Evolutionary conservation across 2,888 invertebrate genomes (phyloP).

Genomic region (Cheilosia impressa): DNA sequence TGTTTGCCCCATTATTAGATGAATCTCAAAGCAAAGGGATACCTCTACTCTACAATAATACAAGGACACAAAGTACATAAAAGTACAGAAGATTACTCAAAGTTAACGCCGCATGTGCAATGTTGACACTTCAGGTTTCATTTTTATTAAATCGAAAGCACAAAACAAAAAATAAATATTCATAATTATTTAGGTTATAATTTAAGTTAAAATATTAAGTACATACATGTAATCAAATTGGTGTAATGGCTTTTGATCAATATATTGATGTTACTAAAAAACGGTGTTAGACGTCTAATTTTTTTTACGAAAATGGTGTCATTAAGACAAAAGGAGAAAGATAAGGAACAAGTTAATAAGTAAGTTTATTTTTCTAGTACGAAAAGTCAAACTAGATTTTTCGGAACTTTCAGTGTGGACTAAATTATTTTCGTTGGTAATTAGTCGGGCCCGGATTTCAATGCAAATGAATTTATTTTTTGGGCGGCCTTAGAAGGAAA

Average conservation of each 20-base stretch:
- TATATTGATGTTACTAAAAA: constrained; percentile 46
- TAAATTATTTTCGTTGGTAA: no score
- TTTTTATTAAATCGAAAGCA: neutral
- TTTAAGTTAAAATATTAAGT: constrained; percentile 22
- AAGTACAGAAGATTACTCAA: neutral
- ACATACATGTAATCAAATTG: constrained; percentile 28
- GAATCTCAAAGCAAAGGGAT: constrained; percentile 69
- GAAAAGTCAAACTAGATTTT: no score
- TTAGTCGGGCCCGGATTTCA: no score
- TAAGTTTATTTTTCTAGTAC: no score
- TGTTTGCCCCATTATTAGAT: constrained; percentile 36
- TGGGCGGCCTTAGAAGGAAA: no score
- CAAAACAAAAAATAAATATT: constrained; percentile 5
- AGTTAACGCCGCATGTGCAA: neutral
- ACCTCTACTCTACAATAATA: constrained; percentile 63
- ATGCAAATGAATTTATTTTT: no score
- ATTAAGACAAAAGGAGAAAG: no score
- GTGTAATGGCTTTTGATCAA: constrained; percentile 55
- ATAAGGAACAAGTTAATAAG: no score
- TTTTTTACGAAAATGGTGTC: neutral
- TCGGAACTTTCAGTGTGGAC: no score
- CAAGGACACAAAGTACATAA: constrained; percentile 61
- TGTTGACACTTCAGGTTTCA: constrained; percentile 42
- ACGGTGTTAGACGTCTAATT: neutral
- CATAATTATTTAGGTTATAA: constrained; percentile 15